A percentile compares a stretch with the other conserved stretches of the same genome.
Conservation (phyloP, 2,888 invertebrate species). For the Drosophila limbata region DNA sequence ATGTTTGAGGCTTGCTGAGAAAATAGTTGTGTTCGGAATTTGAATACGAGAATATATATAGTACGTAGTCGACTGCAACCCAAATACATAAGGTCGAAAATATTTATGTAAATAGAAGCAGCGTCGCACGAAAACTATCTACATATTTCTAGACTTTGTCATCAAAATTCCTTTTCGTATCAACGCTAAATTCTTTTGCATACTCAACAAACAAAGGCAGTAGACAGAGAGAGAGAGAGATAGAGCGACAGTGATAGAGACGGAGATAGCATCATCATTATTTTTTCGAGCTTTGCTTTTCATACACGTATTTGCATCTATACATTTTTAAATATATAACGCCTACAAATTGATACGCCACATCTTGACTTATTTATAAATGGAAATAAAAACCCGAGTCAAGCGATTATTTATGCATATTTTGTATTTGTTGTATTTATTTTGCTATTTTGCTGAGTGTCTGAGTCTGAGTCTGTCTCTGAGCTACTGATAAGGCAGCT, state of each 20-base stretch:
- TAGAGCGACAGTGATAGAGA: background rate
- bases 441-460: constrained; percentile 21
- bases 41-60: constrained; percentile 10
- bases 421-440: constrained; percentile 28
- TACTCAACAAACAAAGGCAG: constrained; percentile 16
- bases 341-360: constrained; percentile 47
- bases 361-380: constrained; percentile 43
- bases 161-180: constrained; percentile 44
- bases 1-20: constrained; percentile 5
- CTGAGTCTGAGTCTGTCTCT: constrained; percentile 30
- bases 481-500: constrained; percentile 41
- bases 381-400: constrained; percentile 12
- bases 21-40: constrained; percentile 10
- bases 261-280: constrained; percentile 31
- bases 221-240: constrained; percentile 7
- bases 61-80: constrained; percentile 8
- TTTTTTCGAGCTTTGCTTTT: constrained; percentile 26
- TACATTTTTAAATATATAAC: constrained; percentile 16
- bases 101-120: constrained; percentile 24
- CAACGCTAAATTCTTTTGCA: constrained; percentile 46
- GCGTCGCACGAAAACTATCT: constrained; percentile 20
- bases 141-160: constrained; percentile 21
- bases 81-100: constrained; percentile 25
- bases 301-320: constrained; percentile 18
- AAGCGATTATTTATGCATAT: constrained; percentile 37